A percentile compares a stretch with the other conserved stretches of the same genome.
These are phyloP conservation scores for Molossus alvarezi DNA, from an alignment of 2,797 vertebrate species.

Conservation along the genomic window DNA sequence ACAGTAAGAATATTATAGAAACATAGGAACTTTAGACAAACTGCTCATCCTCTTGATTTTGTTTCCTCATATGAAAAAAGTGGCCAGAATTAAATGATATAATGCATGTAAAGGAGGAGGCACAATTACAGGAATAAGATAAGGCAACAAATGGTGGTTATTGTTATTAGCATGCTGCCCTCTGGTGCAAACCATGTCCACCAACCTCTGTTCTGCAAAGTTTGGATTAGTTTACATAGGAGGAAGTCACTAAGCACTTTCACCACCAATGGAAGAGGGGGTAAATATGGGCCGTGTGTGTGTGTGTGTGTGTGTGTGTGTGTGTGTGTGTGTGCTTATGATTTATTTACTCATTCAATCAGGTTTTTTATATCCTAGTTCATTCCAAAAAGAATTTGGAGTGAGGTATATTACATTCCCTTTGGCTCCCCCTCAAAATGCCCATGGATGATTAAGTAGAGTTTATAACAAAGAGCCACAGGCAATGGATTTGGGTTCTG, in stretches of 20 bases:
- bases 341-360: neutral
- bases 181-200: neutral
- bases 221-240: neutral
- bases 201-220: neutral
- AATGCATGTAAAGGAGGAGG: neutral
- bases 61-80: conserved; percentile 1
- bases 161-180: neutral
- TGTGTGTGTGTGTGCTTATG: too few species aligned
- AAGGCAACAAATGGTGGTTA: neutral
- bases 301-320: neutral
- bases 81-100: conserved; percentile 5
- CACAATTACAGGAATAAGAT: neutral
- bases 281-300: neutral
- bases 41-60: neutral
- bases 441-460: neutral
- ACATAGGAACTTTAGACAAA: neutral
- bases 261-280: neutral
- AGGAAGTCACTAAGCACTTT: neutral
- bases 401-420: neutral
- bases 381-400: conserved; percentile 7
- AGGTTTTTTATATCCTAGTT: neutral
- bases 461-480: conserved; percentile 20
- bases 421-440: neutral
- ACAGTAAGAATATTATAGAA: conserved; percentile 28
- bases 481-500: neutral